Base-by-base conservation (phyloP, 2,797 vertebrate species). In the Enteromius thamalakanensis region DNA sequence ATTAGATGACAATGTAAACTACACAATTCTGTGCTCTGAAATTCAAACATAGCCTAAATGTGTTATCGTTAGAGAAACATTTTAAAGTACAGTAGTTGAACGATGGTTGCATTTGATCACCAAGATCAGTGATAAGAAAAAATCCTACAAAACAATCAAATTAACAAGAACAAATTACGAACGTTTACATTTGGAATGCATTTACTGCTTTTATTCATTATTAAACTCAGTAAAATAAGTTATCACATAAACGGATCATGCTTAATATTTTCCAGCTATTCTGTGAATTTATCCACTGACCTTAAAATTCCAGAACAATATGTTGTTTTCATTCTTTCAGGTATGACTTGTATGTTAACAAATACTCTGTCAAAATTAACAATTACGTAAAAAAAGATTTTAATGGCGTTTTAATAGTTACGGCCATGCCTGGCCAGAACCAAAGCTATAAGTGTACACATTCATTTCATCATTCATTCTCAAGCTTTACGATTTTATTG, bases 401-500 rank as follows among this genome's bases (percentile, higher is more conserved):
- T 58, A 58, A 53, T 53, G 11, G 14, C 17, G 60, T 64, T 64
- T 15, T 32, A 64, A 64, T 0, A 3, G 29, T n/a, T 55, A 14
- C 1, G 3, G 6, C 29, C 19, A 37, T 37, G 49, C 29, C 32
- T 32, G 26, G 4, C 32, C 15, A 32, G 45, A 49, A 29, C 47
- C 40, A 45, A 26, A 62, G 17, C 26, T 55, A 55, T 34, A 55
- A 23, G 19, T 34, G 64, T 79, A 53, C 49, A 65, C 55, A 77
- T 58, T 45, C 8, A 40, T 17, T 23, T 15, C 42, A 64, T 78
- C 42, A 19, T 74, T 72, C 3, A 40, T 74, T 65, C 17, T 42
- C 49, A n/a, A 67, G 71, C 34, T 17, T 53, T 51, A 51, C 37
- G 55, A 21, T 37, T 76, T 69, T 60, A 76, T 82, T 76, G 72